Percentiles rank a stretch among this genome's conserved stretches.
phyloP scores from a whole-genome alignment of 2,113 vertebrate species.

The Dicaeum eximium region DNA sequence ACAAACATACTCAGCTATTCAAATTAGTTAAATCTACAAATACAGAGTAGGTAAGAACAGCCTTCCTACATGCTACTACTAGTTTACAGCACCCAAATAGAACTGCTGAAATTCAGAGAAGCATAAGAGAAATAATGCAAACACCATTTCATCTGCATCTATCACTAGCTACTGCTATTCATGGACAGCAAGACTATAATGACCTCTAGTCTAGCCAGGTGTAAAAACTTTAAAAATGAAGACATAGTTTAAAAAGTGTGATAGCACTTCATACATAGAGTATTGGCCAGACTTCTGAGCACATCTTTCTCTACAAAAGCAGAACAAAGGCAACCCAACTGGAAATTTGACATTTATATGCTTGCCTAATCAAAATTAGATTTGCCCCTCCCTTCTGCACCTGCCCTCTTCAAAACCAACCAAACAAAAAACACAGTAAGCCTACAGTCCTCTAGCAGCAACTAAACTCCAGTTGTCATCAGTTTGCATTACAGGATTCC shows the following conservation, averaged over 20 bases:
- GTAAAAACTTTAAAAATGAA: background rate
- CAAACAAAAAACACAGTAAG: background rate
- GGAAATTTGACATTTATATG: background rate
- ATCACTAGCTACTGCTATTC: background rate
- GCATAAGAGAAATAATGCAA: background rate
- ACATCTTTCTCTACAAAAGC: background rate
- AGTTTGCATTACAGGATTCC: background rate
- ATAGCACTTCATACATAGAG: background rate
- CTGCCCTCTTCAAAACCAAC: background rate
- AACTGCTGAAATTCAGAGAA: background rate
- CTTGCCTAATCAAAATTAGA: background rate
- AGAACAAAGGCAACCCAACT: background rate
- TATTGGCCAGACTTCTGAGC: background rate
- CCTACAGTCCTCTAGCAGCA: background rate
- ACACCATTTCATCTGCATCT: background rate
- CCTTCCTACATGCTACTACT: background rate
- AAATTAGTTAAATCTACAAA: background rate
- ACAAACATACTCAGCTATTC: background rate
- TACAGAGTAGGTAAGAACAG: background rate
- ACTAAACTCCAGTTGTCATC: background rate
- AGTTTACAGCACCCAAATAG: background rate
- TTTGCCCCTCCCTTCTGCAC: background rate
- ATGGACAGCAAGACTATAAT: background rate
- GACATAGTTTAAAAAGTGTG: background rate
- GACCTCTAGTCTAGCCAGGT: background rate